Evolutionary conservation across 1,140 invertebrate species (phyloP).

Genomic region (Globodera rostochiensis): DNA sequence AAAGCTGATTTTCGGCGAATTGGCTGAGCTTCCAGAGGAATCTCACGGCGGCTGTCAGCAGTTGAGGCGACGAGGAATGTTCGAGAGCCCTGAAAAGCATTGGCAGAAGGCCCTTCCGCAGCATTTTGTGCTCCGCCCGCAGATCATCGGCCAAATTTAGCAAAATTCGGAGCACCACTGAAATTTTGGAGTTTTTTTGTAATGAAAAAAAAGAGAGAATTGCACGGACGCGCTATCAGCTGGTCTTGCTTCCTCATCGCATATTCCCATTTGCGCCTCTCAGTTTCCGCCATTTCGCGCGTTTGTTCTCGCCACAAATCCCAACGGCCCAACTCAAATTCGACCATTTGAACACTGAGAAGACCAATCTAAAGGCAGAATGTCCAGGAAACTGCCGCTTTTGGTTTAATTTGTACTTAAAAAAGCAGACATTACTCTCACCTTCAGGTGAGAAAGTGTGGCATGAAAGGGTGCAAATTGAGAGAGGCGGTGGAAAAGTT

Average conservation of each 20-base stretch:
- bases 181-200: slow-evolving; percentile 38
- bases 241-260: slow-evolving; percentile 86
- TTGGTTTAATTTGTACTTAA: not conserved
- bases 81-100: slow-evolving; percentile 86
- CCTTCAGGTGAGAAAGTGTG: slow-evolving; percentile 85
- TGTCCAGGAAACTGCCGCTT: not conserved
- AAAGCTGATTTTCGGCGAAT: slow-evolving; percentile 89
- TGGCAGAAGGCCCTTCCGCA: slow-evolving; percentile 83
- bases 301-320: slow-evolving; percentile 90
- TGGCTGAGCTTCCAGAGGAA: slow-evolving; percentile 93
- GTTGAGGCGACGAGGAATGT: slow-evolving; percentile 78
- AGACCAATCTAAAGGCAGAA: slow-evolving; percentile 77
- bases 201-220: slow-evolving; percentile 28
- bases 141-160: slow-evolving; percentile 92
- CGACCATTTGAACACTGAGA: slow-evolving; percentile 90
- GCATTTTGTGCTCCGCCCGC: slow-evolving; percentile 92
- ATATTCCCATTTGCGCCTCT: slow-evolving; percentile 75
- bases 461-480: slow-evolving; percentile 93
- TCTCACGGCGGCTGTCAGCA: slow-evolving; percentile 85
- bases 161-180: slow-evolving; percentile 80
- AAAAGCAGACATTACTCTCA: slow-evolving; percentile 65
- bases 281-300: slow-evolving; percentile 71
- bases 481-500: slow-evolving; percentile 95
- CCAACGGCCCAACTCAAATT: slow-evolving; percentile 87
- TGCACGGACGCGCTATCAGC: slow-evolving; percentile 74